Base-by-base conservation (phyloP, 2,888 invertebrate species). In the Ctenicera cuprea region DNA sequence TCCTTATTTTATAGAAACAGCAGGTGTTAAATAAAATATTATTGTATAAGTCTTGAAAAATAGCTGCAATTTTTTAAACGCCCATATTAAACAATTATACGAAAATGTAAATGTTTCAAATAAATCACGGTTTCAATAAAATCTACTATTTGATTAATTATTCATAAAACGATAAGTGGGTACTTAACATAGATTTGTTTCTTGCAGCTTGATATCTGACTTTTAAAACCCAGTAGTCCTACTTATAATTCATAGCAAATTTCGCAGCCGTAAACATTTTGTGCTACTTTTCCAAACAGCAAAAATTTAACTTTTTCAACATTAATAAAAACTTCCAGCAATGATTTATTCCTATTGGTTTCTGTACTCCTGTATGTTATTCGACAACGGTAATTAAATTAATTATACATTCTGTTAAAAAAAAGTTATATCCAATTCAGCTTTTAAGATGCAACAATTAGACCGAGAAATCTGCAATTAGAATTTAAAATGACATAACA, bases 221-320 rank as follows among this genome's bases (percentile, higher is more conserved):
- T 45, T 45, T 45, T 45, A 45, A 45, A 18, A 45, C 18, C 45
- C 45, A 45, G 45, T 45, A 45, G 45, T 45, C 45, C 45, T 45
- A 45, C 45, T 45, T 45, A 18, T 16, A 45, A 45, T 45, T 45
- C 45, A 45, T 18, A 45, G 16, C 7, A 45, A 45, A 45, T 1
- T 5, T 45, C 18, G 14, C 5, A 45, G 45, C 45, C 14, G 9
- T 45, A 16, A 45, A 45, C 14, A 16, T 43, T 14, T 45, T 45
- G 45, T 45, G 45, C 45, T 18, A 45, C 45, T 45, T 45, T 9
- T 18, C 4, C 9, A 45, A 18, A 9, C 18, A 45, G 18, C 45
- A 16, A 45, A 14, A 45, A 45, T 16, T 45, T 45, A 45, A 45
- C 45, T 45, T 45, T 45, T 45, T 45, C 16, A 18, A 1, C 45